Evolutionary conservation across 2,888 invertebrate genomes (phyloP), one percentile per base, ranked within the genome.

Genomic region (Leptarthrus brevirostris): DNA sequence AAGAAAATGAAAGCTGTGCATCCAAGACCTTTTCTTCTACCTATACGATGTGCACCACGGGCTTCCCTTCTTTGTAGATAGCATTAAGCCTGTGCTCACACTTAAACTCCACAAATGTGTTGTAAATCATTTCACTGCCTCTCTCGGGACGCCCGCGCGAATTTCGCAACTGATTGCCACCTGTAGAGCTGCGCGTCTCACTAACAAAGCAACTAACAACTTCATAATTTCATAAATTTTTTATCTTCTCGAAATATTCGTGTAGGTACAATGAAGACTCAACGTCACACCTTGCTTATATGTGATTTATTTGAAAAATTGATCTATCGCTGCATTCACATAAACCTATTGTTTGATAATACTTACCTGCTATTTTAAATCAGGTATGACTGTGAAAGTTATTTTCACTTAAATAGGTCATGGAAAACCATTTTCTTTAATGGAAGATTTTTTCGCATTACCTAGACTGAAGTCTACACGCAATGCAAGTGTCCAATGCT

Each of bases 171-270:
- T 58, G 58, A 36, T 58, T 20, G 58, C 34, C 58, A 58, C 58
- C 58, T 58, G 58, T 36, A 30, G 58, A 58, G 58, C 24, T 34
- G 58, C 18, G 12, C 36, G 36, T 22, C 58, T 58, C 36, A 26
- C 36, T 36, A 58, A 58, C 58, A 58, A 58, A 58, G 36, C 36
- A 58, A 26, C 36, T 58, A 58, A 58, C 58, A 36, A 36, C 58
- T 58, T 58, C 36, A 58, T 58, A 58, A 58, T 58, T 58, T 58
- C 36, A 34, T 20, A 18, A 58, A 58, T 58, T 58, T 58, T 36
- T 58, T 18, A 40, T 12, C 6, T 12, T 40, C 8, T 30, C n/a
- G 3, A 40, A 12, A 12, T 12, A 49, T 16, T 49, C 49, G 18
- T 49, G 18, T 18, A 18, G 49, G 18, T 18, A 18, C 40, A 16